These are phyloP conservation scores for Andrena bicolor DNA, from an alignment of 2,888 invertebrate genomes.

Conservation along the genomic window DNA sequence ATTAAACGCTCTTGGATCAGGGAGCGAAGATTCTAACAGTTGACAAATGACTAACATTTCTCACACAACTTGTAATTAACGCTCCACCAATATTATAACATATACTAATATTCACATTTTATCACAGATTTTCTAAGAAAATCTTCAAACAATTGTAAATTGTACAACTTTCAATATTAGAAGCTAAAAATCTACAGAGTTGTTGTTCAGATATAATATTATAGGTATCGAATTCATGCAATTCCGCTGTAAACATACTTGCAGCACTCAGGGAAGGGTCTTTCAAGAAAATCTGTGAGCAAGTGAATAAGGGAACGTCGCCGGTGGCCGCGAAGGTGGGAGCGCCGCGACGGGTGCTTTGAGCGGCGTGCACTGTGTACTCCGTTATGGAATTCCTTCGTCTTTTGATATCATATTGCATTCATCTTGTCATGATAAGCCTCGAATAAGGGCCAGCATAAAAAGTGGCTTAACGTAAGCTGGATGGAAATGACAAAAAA, in stretches of 20 bases:
- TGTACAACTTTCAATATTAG: too few species aligned
- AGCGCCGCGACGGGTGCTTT: conserved; percentile 39
- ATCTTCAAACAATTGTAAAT: too few species aligned
- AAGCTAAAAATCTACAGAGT: too few species aligned
- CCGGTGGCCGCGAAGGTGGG: background rate
- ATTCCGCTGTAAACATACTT: conserved; percentile 36
- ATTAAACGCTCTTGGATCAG: background rate
- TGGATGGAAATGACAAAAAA: conserved; percentile 71
- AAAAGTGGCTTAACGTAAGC: conserved; percentile 71
- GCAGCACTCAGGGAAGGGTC: conserved; percentile 16
- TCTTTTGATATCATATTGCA: conserved; percentile 68
- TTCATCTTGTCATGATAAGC: conserved; percentile 71
- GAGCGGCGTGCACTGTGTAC: conserved; percentile 37
- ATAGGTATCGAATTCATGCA: conserved; percentile 18
- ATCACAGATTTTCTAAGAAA: too few species aligned
- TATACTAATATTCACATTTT: too few species aligned
- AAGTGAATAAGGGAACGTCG: conserved; percentile 36
- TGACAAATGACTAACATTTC: background rate
- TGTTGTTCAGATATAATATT: too few species aligned
- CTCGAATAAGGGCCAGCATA: conserved; percentile 65
- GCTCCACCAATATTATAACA: too few species aligned
- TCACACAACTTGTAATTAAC: too few species aligned
- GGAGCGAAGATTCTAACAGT: background rate
- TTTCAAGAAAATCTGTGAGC: conserved; percentile 41
- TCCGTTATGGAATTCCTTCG: conserved; percentile 62